These are phyloP conservation scores for Montipora capricornis DNA, from an alignment of 64 coral and sea anemone genomes.

Conservation along the genomic window DNA sequence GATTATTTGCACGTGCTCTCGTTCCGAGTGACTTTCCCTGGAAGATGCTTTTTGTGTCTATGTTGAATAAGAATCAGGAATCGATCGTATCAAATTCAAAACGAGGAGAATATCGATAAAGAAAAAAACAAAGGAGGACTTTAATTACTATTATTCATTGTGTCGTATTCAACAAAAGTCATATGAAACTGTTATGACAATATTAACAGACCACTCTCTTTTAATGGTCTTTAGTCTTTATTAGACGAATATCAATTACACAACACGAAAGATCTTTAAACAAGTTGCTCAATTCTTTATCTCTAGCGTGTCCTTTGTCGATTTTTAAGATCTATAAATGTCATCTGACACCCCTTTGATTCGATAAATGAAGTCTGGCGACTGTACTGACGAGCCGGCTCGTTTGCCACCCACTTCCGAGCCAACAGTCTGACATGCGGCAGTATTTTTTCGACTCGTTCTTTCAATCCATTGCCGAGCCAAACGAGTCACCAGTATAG, in stretches of 20 bases:
- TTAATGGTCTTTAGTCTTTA: too few species aligned
- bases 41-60: background rate
- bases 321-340: background rate
- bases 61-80: background rate
- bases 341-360: too few species aligned
- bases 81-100: background rate
- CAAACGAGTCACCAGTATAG: too few species aligned
- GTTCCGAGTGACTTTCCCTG: background rate
- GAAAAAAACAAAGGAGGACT: background rate
- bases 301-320: too few species aligned
- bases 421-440: too few species aligned
- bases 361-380: too few species aligned
- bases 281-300: background rate
- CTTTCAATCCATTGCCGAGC: too few species aligned
- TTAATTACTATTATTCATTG: background rate
- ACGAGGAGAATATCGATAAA: background rate
- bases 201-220: too few species aligned
- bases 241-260: too few species aligned
- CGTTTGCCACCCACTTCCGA: too few species aligned
- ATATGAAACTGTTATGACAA: background rate
- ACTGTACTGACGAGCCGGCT: too few species aligned
- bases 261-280: background rate
- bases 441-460: too few species aligned
- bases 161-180: background rate
- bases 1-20: background rate